Base-by-base conservation (phyloP, 1,140 invertebrate genomes). In the Diorhabda elongata region DNA sequence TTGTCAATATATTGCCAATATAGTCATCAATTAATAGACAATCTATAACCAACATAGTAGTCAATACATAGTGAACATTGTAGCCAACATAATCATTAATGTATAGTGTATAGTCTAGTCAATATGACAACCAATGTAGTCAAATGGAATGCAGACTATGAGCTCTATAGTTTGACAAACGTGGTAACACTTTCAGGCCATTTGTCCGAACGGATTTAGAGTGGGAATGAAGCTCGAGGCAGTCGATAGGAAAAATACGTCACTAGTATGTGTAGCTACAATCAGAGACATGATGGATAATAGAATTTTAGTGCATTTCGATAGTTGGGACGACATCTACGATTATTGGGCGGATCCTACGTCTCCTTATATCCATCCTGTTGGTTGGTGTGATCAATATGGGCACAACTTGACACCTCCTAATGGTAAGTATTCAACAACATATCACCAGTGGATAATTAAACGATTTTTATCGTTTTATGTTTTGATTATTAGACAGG, bases 181-280 rank as follows among this genome's bases (percentile, higher is more conserved):
- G 26, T 26, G 26, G 26, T 26, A 26, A 26, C 26, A 74, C 65
- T 81, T 82, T 75, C 78, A 91, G 87, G 83, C 88, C 9, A 85
- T 89, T 56, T 90, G 89, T 75, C 89, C 90, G 5, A 92, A 88
- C 80, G 87, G 87, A 11, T 96, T 97, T 79, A 85, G 90, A 57
- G 84, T 93, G 64, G 95, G 94, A 45, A 95, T 95, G 93, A 98
- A 98, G 82, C 81, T 98, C 42, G 97, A 98, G 83, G 96, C 96
- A 5, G 93, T 97, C 58, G 96, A 98, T 82, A 88, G 91, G 47
- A 95, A 95, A 78, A 95, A 97, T 81, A 90, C 90, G 5, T 88
- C 87, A 0, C 80, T 92, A 52, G 89, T 96, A 42, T 95, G 95
- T 78, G 95, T 96, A n/a, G 94, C 95, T 2, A 92, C 91, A 42